A percentile compares a stretch with the other conserved stretches of the same genome.
Evolutionary conservation across 2,113 vertebrate genomes (phyloP).

Genomic region (Craseonycteris thonglongyai): DNA sequence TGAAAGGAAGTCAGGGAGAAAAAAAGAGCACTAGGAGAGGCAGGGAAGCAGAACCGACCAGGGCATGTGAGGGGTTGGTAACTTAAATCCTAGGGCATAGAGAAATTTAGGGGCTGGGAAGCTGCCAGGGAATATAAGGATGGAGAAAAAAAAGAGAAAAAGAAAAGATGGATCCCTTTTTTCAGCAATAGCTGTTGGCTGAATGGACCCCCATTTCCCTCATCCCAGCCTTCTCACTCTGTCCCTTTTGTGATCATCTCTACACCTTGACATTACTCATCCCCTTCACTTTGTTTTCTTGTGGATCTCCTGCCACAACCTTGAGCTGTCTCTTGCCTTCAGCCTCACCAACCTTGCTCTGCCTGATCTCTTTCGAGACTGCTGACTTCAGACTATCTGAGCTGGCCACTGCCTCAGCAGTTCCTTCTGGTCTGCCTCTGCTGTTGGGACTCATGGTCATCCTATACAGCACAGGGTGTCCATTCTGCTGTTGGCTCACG

Average conservation of each 20-base stretch:
- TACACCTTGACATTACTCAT: background rate
- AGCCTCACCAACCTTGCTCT: background rate
- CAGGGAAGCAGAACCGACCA: background rate
- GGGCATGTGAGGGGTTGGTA: background rate
- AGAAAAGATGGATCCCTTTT: background rate
- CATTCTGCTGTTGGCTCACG: background rate
- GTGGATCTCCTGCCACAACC: background rate
- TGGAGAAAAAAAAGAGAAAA: background rate
- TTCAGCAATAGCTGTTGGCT: background rate
- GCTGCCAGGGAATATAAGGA: background rate
- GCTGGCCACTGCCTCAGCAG: background rate
- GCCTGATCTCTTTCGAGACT: background rate
- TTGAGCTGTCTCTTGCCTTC: background rate
- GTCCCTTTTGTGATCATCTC: background rate
- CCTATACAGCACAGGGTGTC: background rate
- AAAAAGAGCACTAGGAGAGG: background rate
- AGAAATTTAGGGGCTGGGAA: background rate
- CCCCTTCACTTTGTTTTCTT: background rate
- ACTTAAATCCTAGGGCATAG: background rate
- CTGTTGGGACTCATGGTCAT: background rate
- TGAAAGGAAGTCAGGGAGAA: background rate
- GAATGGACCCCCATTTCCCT: background rate
- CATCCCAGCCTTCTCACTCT: background rate
- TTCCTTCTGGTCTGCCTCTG: background rate
- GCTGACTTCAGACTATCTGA: background rate